Evolutionary conservation across 2,113 vertebrate species (phyloP).

Genomic region (Sialia sialis): DNA sequence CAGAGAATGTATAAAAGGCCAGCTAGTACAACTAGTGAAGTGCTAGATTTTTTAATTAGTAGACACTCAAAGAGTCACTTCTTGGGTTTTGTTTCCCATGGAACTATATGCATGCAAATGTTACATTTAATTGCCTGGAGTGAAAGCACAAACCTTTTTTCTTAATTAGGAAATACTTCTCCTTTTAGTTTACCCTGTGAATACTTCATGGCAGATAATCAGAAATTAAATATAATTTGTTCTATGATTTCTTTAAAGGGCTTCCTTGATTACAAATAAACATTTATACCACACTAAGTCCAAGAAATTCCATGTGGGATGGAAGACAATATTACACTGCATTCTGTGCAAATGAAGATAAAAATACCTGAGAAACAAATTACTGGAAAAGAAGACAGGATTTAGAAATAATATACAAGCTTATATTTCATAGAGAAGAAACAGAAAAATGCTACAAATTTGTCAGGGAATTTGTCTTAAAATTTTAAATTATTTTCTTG

Average conservation of each 20-base stretch:
- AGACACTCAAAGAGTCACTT: neutral
- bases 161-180: conserved; percentile 48
- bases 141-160: neutral
- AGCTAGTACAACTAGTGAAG: neutral
- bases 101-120: conserved; percentile 27
- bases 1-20: neutral
- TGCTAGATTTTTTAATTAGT: conserved; percentile 28
- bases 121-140: conserved; percentile 39
- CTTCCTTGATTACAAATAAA: neutral
- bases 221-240: conserved; percentile 21
- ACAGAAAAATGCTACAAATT: neutral
- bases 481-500: neutral
- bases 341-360: neutral
- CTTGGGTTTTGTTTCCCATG: conserved; percentile 20
- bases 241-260: neutral
- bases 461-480: neutral
- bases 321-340: neutral
- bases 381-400: neutral
- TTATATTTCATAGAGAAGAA: neutral
- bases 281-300: neutral
- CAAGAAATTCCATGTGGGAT: neutral
- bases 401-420: neutral
- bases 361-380: neutral
- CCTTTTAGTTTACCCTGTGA: neutral
- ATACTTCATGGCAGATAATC: neutral